Evolutionary conservation across 2,797 vertebrate species (phyloP).

Genomic region (Thaleichthys pacificus): DNA sequence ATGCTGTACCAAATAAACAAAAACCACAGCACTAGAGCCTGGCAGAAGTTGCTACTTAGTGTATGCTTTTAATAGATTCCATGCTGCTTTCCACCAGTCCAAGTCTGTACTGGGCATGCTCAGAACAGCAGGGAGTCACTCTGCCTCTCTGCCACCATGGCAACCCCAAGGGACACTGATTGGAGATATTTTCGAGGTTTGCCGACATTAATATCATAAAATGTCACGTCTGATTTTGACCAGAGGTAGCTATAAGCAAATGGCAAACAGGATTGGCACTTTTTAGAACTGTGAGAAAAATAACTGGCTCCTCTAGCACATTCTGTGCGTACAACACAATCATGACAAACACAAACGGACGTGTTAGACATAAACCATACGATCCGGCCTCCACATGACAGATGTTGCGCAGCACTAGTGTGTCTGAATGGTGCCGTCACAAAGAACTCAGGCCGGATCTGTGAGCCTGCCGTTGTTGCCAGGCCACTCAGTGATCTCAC

Average conservation of each 20-base stretch:
- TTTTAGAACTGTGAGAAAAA: slow-evolving; percentile 4
- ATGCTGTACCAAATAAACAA: neutral
- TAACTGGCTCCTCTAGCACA: neutral
- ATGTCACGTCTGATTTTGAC: slow-evolving; percentile 36
- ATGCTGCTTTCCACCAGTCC: neutral
- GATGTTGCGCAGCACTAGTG: neutral
- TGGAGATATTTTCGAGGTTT: slow-evolving; percentile 18
- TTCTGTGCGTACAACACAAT: slow-evolving; percentile 1
- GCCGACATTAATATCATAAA: slow-evolving; percentile 31
- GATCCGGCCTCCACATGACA: neutral
- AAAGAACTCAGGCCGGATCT: neutral
- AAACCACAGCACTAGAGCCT: neutral
- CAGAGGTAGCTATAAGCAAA: slow-evolving; percentile 33
- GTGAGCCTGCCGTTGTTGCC: neutral
- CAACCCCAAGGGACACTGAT: slow-evolving; percentile 13
- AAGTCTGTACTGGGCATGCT: neutral
- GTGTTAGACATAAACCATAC: neutral
- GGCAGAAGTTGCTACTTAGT: neutral
- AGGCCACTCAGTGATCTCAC: neutral
- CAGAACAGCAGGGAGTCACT: neutral
- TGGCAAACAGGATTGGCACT: slow-evolving; percentile 32
- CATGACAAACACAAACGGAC: neutral
- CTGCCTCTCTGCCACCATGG: slow-evolving; percentile 38
- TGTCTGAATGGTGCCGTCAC: neutral
- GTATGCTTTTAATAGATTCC: neutral